Percentiles rank a stretch among this genome's conserved stretches.
These are phyloP conservation scores for Gasterosteus nipponicus DNA, from an alignment of 2,113 vertebrate genomes.

Conservation along the genomic window DNA sequence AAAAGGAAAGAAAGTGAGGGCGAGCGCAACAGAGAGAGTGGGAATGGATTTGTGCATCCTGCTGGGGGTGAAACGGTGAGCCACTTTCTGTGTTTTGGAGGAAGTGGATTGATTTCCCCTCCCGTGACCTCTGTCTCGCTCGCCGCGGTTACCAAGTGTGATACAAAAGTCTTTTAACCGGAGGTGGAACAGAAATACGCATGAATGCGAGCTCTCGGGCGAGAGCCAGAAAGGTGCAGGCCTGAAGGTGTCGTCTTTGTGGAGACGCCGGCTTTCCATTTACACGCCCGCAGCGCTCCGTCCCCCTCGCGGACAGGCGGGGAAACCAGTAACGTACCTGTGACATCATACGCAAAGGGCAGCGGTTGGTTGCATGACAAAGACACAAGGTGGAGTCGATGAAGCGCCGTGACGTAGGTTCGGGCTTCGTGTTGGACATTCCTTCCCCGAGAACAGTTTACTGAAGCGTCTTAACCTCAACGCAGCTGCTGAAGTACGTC, in stretches of 20 bases:
- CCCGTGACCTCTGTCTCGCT: conserved; percentile 69
- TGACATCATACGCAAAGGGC: no score
- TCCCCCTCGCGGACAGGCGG: neutral
- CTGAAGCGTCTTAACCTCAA: neutral
- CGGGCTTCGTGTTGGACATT: neutral
- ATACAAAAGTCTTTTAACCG: conserved; percentile 72
- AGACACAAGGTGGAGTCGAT: neutral
- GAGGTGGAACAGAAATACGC: conserved; percentile 51
- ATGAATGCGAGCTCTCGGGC: conserved; percentile 37
- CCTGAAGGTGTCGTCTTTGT: conserved; percentile 33
- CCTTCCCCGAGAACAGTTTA: neutral
- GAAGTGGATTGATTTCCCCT: conserved; percentile 77
- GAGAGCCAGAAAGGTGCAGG: conserved; percentile 23
- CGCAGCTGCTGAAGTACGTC: neutral
- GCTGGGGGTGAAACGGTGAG: conserved; percentile 68
- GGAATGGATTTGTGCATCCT: conserved; percentile 66
- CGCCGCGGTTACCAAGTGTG: conserved; percentile 57
- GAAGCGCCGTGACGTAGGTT: neutral
- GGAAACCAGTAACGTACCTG: no score
- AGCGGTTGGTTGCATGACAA: no score
- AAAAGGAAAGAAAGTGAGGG: conserved; percentile 33
- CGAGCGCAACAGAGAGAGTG: conserved; percentile 22
- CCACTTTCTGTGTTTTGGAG: conserved; percentile 74
- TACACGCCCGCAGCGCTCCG: neutral
- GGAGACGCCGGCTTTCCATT: conserved; percentile 28